phyloP scores from a whole-genome alignment of 1,140 invertebrate genomes.

The Popillia japonica region DNA sequence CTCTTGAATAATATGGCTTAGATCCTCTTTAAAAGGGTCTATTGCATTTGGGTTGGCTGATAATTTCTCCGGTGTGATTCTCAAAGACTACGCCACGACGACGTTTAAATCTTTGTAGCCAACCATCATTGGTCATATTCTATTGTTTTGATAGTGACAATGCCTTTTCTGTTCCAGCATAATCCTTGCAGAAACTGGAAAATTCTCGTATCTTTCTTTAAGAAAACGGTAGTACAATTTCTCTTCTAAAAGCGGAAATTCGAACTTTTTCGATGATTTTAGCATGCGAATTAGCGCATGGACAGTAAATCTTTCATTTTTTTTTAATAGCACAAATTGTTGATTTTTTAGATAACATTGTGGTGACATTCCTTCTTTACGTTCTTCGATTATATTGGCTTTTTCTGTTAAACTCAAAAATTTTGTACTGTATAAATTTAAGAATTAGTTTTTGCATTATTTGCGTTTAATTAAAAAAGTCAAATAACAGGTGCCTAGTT shows the following conservation, averaged over 20 bases:
- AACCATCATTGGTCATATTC: conserved; percentile 31
- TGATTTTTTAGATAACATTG: conserved; percentile 39
- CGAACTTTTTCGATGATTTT: not conserved
- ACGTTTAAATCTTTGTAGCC: too few relatives aligned
- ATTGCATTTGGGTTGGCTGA: conserved; percentile 16
- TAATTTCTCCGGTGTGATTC: not conserved
- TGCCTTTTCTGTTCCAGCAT: conserved; percentile 34
- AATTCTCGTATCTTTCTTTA: conserved; percentile 37
- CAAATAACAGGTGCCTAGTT: too few relatives aligned
- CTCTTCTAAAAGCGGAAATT: conserved; percentile 22
- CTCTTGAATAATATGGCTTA: too few relatives aligned
- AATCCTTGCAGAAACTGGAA: conserved; percentile 18
- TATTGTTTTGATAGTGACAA: conserved; percentile 3
- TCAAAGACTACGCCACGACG: too few relatives aligned
- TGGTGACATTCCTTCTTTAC: conserved; percentile 7
- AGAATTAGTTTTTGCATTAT: too few relatives aligned
- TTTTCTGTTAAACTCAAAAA: not conserved
- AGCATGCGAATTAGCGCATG: not conserved
- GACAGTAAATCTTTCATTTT: conserved; percentile 15
- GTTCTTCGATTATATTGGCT: conserved; percentile 29
- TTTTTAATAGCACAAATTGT: conserved; percentile 32
- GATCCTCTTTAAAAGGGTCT: too few relatives aligned
- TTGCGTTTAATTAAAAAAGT: too few relatives aligned
- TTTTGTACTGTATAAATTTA: too few relatives aligned
- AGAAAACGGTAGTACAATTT: conserved; percentile 42